Conservation (phyloP, 2,797 vertebrate genomes). For the Pseudochirops corinnae region DNA sequence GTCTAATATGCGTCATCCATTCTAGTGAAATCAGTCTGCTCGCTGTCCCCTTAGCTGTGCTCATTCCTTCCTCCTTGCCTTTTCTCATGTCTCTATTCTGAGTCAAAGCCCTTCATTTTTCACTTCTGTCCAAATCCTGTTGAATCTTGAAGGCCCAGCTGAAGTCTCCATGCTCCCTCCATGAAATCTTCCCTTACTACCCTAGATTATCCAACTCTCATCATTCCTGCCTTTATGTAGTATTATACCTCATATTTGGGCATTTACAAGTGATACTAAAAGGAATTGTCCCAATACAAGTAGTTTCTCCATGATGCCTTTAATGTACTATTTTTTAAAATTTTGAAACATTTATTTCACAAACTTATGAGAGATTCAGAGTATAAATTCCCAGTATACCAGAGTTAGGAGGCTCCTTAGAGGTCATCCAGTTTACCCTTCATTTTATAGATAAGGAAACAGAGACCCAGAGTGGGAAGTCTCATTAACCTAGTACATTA, state of each 20-base stretch:
- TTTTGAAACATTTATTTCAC: background rate
- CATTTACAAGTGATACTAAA: background rate
- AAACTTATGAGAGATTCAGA: background rate
- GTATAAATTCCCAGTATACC: background rate
- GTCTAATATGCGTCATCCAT: background rate
- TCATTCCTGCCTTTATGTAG: background rate
- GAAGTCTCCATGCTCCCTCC: background rate
- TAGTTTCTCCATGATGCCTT: background rate
- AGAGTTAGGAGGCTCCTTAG: background rate
- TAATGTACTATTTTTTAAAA: too few relatives aligned
- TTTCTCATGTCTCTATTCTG: background rate
- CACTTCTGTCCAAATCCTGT: background rate
- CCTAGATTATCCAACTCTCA: background rate
- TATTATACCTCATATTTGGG: background rate
- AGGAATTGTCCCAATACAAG: background rate
- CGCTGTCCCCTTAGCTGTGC: background rate
- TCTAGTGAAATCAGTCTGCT: background rate
- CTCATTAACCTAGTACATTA: background rate
- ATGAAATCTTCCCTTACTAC: background rate
- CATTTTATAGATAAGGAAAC: too few relatives aligned
- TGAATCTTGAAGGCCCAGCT: background rate
- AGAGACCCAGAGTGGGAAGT: background rate
- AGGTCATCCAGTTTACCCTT: background rate
- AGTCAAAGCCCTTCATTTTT: background rate
- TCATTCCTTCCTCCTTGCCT: background rate